Percentiles rank a stretch among this genome's conserved stretches.
Conservation (phyloP, 2,113 vertebrate genomes). For the Manacus vitellinus region DNA sequence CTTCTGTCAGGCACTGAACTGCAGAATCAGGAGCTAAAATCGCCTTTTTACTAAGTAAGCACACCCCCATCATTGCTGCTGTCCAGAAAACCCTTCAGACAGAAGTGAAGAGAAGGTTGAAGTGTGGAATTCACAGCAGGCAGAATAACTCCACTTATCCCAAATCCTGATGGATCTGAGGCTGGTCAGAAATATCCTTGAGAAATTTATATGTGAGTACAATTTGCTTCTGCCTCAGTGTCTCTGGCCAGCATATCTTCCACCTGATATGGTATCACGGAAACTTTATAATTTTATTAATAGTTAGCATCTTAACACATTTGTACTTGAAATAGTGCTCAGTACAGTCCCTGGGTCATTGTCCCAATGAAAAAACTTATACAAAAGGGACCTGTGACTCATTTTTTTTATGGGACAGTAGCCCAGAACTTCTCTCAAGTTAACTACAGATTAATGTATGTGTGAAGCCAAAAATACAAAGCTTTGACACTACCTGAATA, state of each 20-base stretch:
- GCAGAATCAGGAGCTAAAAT: neutral
- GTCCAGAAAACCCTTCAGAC: neutral
- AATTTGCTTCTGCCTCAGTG: neutral
- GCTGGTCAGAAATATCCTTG: neutral
- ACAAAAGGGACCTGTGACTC: neutral
- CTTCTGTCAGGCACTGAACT: neutral
- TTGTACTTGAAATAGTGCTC: neutral
- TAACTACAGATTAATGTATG: neutral
- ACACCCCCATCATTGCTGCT: neutral
- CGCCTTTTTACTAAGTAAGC: neutral
- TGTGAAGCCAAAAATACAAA: neutral
- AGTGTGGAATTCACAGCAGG: neutral
- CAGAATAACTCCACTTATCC: neutral
- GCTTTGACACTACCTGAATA: neutral
- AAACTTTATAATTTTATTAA: neutral
- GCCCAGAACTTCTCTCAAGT: neutral
- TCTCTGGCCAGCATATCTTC: neutral
- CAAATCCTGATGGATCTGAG: neutral
- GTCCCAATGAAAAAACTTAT: neutral
- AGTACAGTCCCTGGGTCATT: neutral
- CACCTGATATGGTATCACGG: rapidly evolving
- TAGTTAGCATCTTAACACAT: neutral
- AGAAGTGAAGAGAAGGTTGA: neutral
- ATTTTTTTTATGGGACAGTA: neutral
- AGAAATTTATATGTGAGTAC: neutral